phyloP scores from a whole-genome alignment of 2,888 invertebrate genomes.

The Pegoplata infirma region DNA sequence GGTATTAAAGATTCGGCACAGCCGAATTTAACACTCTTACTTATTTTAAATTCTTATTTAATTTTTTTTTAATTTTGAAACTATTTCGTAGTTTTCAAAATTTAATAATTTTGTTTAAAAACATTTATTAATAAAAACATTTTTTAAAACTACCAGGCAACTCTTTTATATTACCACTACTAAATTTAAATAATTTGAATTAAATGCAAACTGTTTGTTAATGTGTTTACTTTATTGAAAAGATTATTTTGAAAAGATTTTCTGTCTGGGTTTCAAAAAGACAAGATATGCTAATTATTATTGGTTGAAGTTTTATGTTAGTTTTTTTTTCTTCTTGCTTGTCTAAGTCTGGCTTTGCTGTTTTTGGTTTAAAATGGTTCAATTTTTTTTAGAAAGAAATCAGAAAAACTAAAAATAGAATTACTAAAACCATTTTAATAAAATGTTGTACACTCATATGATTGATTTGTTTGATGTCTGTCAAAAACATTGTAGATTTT shows the following conservation, averaged over 20 bases:
- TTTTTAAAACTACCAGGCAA: not conserved
- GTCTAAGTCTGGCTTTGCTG: not conserved
- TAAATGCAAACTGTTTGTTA: not conserved
- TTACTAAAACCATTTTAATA: not conserved
- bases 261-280: not conserved
- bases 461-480: constrained; percentile 30
- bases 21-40: too few species aligned
- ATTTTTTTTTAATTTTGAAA: too few species aligned
- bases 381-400: not conserved
- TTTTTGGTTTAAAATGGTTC: too few species aligned
- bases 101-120: too few species aligned
- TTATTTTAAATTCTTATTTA: too few species aligned
- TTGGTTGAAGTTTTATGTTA: not conserved
- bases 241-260: not conserved
- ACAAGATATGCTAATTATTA: not conserved
- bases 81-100: too few species aligned
- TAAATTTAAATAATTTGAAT: not conserved
- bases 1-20: too few species aligned
- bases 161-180: not conserved
- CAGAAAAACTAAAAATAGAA: not conserved
- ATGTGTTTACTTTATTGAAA: not conserved
- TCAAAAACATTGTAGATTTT: not conserved
- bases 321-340: too few species aligned
- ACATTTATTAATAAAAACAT: too few species aligned
- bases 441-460: not conserved